Conservation (phyloP, 2,113 vertebrate genomes). For the Charadrius vociferus region DNA sequence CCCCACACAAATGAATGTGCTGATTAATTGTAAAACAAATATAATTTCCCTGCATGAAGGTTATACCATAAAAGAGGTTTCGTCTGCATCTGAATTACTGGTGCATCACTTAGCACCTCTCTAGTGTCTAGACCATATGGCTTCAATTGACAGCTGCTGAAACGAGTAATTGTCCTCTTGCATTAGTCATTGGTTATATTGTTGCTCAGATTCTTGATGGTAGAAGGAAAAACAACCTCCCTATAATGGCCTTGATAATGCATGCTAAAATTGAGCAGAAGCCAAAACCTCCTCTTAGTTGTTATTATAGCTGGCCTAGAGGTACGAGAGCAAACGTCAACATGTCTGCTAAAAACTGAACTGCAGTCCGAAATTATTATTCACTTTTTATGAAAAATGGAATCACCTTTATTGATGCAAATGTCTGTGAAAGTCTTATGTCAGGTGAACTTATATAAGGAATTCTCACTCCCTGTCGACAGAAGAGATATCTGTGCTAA, state of each 20-base stretch:
- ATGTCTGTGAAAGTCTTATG: background rate
- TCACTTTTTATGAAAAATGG: background rate
- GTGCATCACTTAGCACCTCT: slow-evolving; percentile 12
- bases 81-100: slow-evolving; percentile 1
- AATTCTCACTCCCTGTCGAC: background rate
- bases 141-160: slow-evolving; percentile 47
- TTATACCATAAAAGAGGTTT: background rate
- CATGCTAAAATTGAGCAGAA: background rate
- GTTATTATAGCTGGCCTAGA: background rate
- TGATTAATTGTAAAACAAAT: background rate
- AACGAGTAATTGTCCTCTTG: slow-evolving; percentile 34
- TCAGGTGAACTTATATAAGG: background rate
- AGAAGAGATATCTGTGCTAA: background rate
- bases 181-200: slow-evolving; percentile 4
- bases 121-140: slow-evolving; percentile 41
- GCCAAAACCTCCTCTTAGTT: background rate
- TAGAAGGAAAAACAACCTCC: background rate
- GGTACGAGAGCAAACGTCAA: background rate
- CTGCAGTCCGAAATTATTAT: background rate
- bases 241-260: background rate
- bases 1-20: background rate
- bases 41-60: background rate
- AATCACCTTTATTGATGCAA: background rate
- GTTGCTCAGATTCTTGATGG: slow-evolving; percentile 1
- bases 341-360: background rate